Conservation (phyloP, 2,888 invertebrate species). For the Pasiphila rectangulata region DNA sequence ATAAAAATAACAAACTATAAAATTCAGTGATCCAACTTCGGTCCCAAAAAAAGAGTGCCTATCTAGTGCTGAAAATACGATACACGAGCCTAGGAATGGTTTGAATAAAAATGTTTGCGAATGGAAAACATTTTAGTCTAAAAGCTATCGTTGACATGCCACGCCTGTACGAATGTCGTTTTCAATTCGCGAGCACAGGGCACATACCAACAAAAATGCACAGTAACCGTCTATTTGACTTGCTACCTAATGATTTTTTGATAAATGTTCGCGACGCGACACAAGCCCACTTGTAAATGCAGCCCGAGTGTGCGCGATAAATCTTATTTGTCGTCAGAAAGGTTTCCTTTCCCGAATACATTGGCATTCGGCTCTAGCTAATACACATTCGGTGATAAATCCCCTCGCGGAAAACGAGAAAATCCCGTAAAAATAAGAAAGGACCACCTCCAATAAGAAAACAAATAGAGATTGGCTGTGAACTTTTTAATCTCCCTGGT, state of each 20-base stretch:
- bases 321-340: conserved; percentile 43
- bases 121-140: conserved; percentile 18
- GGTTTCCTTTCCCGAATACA: conserved; percentile 41
- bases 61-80: background rate
- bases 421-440: conserved; percentile 55
- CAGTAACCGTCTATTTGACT: conserved; percentile 27
- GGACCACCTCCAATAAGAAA: conserved; percentile 35
- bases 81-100: background rate
- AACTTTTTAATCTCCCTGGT: conserved; percentile 63
- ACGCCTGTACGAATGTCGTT: conserved; percentile 14
- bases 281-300: conserved; percentile 43
- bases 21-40: background rate
- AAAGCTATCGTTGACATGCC: conserved; percentile 14
- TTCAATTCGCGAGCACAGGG: conserved; percentile 15
- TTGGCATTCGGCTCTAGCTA: conserved; percentile 37
- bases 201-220: conserved; percentile 16
- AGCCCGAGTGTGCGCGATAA: conserved; percentile 34
- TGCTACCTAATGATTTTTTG: conserved; percentile 44
- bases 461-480: conserved; percentile 29
- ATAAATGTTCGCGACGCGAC: conserved; percentile 39
- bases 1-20: too few relatives aligned
- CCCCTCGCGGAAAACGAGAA: conserved; percentile 37
- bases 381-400: conserved; percentile 53
- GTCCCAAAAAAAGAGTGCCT: background rate
- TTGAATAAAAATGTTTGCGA: conserved; percentile 9